Percentiles rank a stretch among this genome's conserved stretches.
phyloP scores from a whole-genome alignment of 2,888 invertebrate genomes.

The Lingula anatina region DNA sequence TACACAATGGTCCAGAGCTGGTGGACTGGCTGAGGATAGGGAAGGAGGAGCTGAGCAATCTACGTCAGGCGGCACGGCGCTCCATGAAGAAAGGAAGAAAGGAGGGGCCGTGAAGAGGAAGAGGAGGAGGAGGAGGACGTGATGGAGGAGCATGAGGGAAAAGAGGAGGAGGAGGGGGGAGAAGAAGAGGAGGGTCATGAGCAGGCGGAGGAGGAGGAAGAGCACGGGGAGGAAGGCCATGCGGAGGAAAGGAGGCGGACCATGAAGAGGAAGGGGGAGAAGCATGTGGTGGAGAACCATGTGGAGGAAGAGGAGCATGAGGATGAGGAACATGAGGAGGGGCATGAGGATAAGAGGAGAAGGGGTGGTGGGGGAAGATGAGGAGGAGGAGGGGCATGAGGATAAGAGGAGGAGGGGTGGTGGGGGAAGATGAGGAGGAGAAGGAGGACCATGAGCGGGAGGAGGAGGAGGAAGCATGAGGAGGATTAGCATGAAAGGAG shows the following conservation, averaged over 20 bases:
- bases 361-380: neutral
- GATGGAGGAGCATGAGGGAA: constrained; percentile 4
- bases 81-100: neutral
- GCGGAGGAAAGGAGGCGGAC: neutral
- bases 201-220: neutral
- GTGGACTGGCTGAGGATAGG: neutral
- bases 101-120: constrained; percentile 3
- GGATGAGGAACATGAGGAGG: neutral
- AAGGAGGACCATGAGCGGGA: neutral
- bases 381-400: neutral
- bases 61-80: neutral
- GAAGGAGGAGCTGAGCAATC: neutral
- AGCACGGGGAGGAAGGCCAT: neutral
- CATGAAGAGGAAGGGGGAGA: neutral
- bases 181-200: neutral
- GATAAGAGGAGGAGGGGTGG: neutral
- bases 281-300: neutral
- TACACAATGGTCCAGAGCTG: neutral
- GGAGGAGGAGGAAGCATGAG: constrained; percentile 1
- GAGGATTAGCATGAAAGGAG: neutral
- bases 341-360: neutral
- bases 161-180: constrained; percentile 2
- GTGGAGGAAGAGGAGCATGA: neutral
- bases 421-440: neutral
- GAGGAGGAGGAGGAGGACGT: constrained; percentile 7